Percentiles rank a stretch among this genome's conserved stretches.
Conservation (phyloP, 2,113 vertebrate genomes). For the Pomatorhinus ruficollis region DNA sequence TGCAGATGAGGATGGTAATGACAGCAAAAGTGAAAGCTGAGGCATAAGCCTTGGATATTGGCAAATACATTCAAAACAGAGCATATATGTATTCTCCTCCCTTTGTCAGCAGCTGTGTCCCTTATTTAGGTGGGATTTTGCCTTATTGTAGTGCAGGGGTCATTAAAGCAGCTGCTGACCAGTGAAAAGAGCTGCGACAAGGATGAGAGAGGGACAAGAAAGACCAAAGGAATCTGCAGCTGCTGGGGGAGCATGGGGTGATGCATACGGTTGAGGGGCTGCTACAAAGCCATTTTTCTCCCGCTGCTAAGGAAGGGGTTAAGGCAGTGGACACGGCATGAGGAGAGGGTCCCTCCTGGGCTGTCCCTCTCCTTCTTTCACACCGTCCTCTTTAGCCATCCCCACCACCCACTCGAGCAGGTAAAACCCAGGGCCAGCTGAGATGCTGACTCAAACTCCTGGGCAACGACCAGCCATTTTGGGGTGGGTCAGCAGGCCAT, state of each 20-base stretch:
- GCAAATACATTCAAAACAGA: not conserved
- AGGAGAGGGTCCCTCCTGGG: not conserved
- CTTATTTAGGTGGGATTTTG: not conserved
- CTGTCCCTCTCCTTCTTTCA: not conserved
- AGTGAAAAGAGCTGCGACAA: not conserved
- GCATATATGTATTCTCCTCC: not conserved
- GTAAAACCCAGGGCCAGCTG: not conserved
- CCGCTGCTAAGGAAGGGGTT: not conserved
- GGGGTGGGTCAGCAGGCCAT: not conserved
- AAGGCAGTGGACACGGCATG: not conserved
- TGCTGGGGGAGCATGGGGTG: not conserved
- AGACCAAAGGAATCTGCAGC: not conserved
- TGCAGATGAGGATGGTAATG: not conserved
- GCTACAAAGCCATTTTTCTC: not conserved
- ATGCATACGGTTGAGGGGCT: not conserved
- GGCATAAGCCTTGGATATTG: not conserved
- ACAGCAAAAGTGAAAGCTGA: not conserved
- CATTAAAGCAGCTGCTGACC: not conserved
- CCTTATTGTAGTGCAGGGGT: not conserved
- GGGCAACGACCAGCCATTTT: not conserved
- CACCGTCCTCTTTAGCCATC: fast-evolving
- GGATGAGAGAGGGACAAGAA: not conserved
- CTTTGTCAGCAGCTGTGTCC: not conserved
- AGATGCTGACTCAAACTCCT: not conserved
- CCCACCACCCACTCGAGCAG: fast-evolving